phyloP scores from a whole-genome alignment of 2,888 invertebrate species.

The Abscondita cerata region DNA sequence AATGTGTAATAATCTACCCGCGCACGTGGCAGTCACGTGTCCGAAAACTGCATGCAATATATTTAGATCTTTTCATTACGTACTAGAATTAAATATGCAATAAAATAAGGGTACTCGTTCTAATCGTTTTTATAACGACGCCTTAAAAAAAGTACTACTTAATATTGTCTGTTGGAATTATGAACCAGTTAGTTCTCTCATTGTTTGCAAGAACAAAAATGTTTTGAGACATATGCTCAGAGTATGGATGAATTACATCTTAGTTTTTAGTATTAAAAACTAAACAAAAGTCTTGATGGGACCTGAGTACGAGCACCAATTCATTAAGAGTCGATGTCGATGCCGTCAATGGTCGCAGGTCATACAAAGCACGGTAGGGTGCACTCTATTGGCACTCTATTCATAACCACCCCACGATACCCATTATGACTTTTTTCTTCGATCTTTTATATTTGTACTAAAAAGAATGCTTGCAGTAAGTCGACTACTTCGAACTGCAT shows the following conservation, averaged over 20 bases:
- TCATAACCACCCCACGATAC: constrained; percentile 53
- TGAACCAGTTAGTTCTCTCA: no score
- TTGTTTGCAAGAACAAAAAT: no score
- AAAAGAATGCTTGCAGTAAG: constrained; percentile 38
- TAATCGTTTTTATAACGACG: constrained; percentile 33
- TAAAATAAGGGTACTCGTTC: constrained; percentile 25
- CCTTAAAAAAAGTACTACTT: constrained; percentile 9
- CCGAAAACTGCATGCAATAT: constrained; percentile 25
- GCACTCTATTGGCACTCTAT: constrained; percentile 53
- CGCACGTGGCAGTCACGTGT: constrained; percentile 39
- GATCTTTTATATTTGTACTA: constrained; percentile 41
- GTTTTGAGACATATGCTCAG: constrained; percentile 2
- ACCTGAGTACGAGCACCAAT: constrained; percentile 29
- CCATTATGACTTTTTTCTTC: constrained; percentile 54
- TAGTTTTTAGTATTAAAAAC: constrained; percentile 27
- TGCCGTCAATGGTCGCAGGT: constrained; percentile 55
- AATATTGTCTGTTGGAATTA: no score
- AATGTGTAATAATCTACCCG: constrained; percentile 42
- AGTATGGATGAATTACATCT: constrained; percentile 13
- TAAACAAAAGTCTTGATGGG: constrained; percentile 35
- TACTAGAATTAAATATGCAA: constrained; percentile 24
- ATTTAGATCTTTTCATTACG: constrained; percentile 35
- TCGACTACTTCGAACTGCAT: constrained; percentile 41
- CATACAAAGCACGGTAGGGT: constrained; percentile 51
- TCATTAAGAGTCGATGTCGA: constrained; percentile 47